phyloP scores from a whole-genome alignment of 2,888 invertebrate genomes.

The Leucophenga montana region DNA sequence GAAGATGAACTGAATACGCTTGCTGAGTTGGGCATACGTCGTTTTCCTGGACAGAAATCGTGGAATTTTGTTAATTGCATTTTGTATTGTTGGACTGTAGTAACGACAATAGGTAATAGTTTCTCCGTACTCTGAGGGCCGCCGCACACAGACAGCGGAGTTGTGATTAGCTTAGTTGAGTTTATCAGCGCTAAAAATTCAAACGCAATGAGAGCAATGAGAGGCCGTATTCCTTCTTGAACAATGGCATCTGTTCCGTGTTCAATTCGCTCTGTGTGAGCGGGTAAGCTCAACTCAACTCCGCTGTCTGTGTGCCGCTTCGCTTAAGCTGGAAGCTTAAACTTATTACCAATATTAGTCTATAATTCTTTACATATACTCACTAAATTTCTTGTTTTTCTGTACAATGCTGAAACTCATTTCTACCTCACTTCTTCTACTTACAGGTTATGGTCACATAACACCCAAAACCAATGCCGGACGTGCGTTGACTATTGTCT shows the following conservation, averaged over 20 bases:
- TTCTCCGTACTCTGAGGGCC: no score
- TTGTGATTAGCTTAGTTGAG: no score
- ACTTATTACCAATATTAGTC: neutral
- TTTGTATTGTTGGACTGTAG: constrained; percentile 88
- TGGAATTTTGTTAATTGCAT: constrained; percentile 93
- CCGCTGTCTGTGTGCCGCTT: no score
- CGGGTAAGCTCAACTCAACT: no score
- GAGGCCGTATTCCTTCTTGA: no score
- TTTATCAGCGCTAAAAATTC: no score
- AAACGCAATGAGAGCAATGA: no score
- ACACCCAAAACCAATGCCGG: constrained; percentile 92
- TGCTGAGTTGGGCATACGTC: constrained; percentile 87
- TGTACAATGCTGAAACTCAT: neutral
- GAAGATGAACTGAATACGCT: constrained; percentile 89
- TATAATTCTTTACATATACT: no score
- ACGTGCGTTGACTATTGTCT: constrained; percentile 89
- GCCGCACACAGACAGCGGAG: no score
- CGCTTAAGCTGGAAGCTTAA: no score
- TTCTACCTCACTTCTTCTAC: neutral
- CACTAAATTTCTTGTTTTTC: neutral
- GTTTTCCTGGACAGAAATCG: constrained; percentile 87
- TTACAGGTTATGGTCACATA: constrained; percentile 96
- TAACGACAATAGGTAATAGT: constrained; percentile 90
- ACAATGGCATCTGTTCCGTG: no score
- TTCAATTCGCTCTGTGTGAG: no score